Percentiles rank a stretch among this genome's conserved stretches.
These are phyloP conservation scores for Drosophila nigromelanica DNA, from an alignment of 1,140 invertebrate species.

Conservation along the genomic window DNA sequence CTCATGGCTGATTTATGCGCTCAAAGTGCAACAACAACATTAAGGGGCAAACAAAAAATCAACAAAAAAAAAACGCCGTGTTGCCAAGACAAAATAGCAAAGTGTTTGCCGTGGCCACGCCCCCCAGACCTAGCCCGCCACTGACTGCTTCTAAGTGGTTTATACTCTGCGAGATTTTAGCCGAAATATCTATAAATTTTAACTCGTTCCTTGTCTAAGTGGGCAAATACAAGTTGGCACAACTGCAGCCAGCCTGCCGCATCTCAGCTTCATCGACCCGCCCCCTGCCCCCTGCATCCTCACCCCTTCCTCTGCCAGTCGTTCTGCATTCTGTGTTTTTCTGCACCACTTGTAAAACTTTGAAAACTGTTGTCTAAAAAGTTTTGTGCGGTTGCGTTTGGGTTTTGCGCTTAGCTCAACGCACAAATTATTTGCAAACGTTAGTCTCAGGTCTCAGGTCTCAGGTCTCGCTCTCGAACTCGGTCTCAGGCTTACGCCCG, in stretches of 20 bases:
- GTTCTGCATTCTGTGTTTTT: conserved; percentile 24
- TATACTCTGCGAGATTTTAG: conserved; percentile 77
- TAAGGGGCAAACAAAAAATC: conserved; percentile 5
- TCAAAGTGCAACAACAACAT: conserved; percentile 56
- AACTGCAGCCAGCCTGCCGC: conserved; percentile 38
- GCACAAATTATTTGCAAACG: conserved; percentile 77
- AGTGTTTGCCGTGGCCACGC: conserved; percentile 44
- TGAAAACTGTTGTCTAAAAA: conserved; percentile 80
- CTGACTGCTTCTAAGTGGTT: conserved; percentile 61
- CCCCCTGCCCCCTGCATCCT: conserved; percentile 13
- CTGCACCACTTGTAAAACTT: conserved; percentile 75
- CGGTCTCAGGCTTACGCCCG: not conserved
- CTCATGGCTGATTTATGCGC: conserved; percentile 75
- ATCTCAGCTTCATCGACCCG: conserved; percentile 50
- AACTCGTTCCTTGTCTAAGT: conserved; percentile 78
- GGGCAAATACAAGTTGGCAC: conserved; percentile 68
- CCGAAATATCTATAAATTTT: conserved; percentile 81
- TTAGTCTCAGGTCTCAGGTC: conserved; percentile 50
- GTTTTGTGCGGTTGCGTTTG: conserved; percentile 65
- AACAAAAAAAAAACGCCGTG: conserved; percentile 7
- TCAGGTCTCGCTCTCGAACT: too few species aligned
- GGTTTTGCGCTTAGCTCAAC: conserved; percentile 71
- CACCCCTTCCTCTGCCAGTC: not conserved
- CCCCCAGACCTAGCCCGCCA: not conserved
- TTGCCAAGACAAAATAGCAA: conserved; percentile 50